These are phyloP conservation scores for Chrosomus eos DNA, from an alignment of 2,797 vertebrate species.

Conservation along the genomic window DNA sequence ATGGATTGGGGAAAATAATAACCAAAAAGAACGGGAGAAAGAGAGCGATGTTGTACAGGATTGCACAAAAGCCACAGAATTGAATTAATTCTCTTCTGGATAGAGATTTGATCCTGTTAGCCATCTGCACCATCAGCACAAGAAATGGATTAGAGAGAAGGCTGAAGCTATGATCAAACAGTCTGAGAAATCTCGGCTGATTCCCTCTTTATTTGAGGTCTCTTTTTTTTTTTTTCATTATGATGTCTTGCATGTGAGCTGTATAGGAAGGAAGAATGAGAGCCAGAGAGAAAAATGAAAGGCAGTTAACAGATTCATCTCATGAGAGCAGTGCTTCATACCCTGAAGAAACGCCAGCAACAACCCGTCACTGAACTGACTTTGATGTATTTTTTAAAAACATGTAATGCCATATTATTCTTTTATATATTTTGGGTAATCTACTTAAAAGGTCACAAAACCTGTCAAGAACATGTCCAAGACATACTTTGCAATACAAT, in stretches of 20 bases:
- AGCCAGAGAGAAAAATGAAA: constrained; percentile 52
- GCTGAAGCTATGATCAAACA: constrained; percentile 26
- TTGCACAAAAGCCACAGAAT: constrained; percentile 27
- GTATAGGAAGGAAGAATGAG: constrained; percentile 42
- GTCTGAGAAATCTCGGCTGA: constrained; percentile 36
- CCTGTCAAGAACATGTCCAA: background rate
- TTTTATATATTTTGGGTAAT: background rate
- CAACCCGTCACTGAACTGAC: constrained; percentile 59
- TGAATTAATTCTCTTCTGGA: constrained; percentile 44
- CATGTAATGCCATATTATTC: constrained; percentile 36
- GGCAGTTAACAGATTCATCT: constrained; percentile 59
- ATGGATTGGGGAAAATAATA: constrained; percentile 34
- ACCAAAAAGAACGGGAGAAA: constrained; percentile 1
- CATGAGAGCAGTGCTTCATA: constrained; percentile 62
- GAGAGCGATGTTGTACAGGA: constrained; percentile 45
- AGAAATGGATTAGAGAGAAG: constrained; percentile 35
- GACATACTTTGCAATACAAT: background rate
- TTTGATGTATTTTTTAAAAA: constrained; percentile 51
- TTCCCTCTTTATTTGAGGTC: constrained; percentile 29
- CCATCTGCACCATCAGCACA: constrained; percentile 49
- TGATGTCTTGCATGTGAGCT: constrained; percentile 58
- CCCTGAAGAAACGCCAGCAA: constrained; percentile 66
- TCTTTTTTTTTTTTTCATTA: background rate
- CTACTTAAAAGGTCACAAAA: background rate
- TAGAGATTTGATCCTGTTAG: constrained; percentile 50